Conservation (phyloP, 2,797 vertebrate genomes). For the Masticophis lateralis region DNA sequence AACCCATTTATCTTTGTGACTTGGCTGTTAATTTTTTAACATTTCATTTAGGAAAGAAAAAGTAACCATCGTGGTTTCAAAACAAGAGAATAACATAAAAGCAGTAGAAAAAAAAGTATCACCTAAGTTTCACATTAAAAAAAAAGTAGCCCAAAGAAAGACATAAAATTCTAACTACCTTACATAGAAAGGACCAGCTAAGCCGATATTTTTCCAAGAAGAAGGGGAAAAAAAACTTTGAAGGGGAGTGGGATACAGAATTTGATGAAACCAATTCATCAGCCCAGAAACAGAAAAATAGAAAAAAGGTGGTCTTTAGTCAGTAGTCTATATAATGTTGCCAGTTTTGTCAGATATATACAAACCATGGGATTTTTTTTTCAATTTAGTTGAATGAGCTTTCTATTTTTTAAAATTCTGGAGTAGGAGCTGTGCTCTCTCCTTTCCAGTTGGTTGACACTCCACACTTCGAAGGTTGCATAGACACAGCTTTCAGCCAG, state of each 20-base stretch:
- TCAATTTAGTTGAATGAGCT: conserved; percentile 86
- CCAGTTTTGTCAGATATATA: conserved; percentile 94
- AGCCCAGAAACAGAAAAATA: conserved; percentile 83
- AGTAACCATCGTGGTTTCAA: conserved; percentile 81
- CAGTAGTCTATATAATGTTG: conserved; percentile 95
- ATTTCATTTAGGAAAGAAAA: conserved; percentile 85
- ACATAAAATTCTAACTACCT: conserved; percentile 88
- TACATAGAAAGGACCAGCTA: conserved; percentile 89
- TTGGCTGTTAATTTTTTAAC: conserved; percentile 85
- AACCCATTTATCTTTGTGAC: conserved; percentile 96
- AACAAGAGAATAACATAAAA: conserved; percentile 86
- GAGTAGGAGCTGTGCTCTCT: conserved; percentile 80
- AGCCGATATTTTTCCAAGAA: conserved; percentile 81
- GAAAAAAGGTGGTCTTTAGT: conserved; percentile 88
- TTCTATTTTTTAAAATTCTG: conserved; percentile 81
- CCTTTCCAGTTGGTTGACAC: conserved; percentile 83
- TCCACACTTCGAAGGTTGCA: conserved; percentile 94
- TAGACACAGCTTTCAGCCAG: conserved; percentile 99
- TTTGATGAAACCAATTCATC: conserved; percentile 79
- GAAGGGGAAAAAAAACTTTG: conserved; percentile 62
- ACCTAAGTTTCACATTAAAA: conserved; percentile 89
- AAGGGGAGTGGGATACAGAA: conserved; percentile 58
- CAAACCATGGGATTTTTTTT: conserved; percentile 84
- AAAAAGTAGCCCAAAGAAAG: conserved; percentile 80
- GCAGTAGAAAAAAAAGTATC: conserved; percentile 76